Conservation (phyloP, 2,797 vertebrate species). For the Ptychobarbus kaznakovi region DNA sequence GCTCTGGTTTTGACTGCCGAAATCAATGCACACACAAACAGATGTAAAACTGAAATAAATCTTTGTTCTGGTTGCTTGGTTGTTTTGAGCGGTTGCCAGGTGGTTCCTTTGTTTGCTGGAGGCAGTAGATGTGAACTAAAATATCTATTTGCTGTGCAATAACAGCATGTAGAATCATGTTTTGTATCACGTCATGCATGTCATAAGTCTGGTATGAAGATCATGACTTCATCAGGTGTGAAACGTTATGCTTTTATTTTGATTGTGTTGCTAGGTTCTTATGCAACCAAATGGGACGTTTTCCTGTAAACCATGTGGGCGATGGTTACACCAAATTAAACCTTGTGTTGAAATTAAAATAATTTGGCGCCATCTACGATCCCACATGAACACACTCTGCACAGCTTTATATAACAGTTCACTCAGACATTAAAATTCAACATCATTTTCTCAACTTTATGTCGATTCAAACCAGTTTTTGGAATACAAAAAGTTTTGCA, state of each 20-base stretch:
- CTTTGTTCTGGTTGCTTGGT: neutral
- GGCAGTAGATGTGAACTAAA: neutral
- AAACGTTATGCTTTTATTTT: neutral
- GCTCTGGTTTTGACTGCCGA: neutral
- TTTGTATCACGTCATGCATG: neutral
- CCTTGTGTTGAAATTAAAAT: slow-evolving; percentile 5
- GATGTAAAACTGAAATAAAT: neutral
- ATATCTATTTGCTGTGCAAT: neutral
- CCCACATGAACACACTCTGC: neutral
- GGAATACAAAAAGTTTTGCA: too few species aligned
- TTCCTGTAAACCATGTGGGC: neutral
- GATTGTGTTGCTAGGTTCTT: neutral
- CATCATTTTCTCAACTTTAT: too few species aligned
- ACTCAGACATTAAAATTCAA: neutral
- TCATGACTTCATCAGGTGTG: neutral
- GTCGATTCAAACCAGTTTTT: too few species aligned
- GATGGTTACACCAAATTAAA: neutral
- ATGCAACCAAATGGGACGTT: neutral
- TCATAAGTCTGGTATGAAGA: neutral
- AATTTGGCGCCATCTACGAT: neutral
- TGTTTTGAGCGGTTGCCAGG: neutral
- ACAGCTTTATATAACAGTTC: neutral
- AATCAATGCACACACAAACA: slow-evolving; percentile 20
- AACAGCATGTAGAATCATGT: neutral
- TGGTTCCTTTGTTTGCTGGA: neutral